These are phyloP conservation scores for Verasper variegatus DNA, from an alignment of 2,113 vertebrate genomes.

Conservation along the genomic window DNA sequence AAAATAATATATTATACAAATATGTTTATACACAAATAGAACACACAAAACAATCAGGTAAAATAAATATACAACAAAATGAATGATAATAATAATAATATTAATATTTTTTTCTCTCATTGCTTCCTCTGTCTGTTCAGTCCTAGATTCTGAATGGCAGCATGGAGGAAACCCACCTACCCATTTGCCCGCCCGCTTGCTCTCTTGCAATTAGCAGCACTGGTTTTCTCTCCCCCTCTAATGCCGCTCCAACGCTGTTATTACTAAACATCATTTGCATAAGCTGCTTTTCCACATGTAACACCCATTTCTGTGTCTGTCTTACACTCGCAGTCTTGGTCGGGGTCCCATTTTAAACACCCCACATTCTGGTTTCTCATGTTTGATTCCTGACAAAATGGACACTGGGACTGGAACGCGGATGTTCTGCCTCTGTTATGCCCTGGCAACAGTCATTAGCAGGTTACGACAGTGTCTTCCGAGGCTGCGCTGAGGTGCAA, in stretches of 20 bases:
- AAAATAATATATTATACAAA: too few species aligned
- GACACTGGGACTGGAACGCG: slow-evolving; percentile 32
- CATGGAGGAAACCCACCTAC: slow-evolving; percentile 51
- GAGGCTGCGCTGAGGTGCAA: slow-evolving; percentile 32
- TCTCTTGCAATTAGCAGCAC: slow-evolving; percentile 67
- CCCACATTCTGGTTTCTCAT: slow-evolving; percentile 6
- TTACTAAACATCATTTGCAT: slow-evolving; percentile 73
- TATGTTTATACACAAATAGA: too few species aligned
- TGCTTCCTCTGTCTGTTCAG: neutral
- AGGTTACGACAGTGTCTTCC: slow-evolving; percentile 30
- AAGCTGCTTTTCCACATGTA: slow-evolving; percentile 72
- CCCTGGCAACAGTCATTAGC: slow-evolving; percentile 36
- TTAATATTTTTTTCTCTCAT: neutral
- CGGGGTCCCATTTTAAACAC: slow-evolving; percentile 45
- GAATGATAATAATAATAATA: too few species aligned
- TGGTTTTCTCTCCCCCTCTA: slow-evolving; percentile 49
- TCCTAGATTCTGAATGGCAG: slow-evolving; percentile 53
- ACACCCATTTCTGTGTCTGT: slow-evolving; percentile 53
- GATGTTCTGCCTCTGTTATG: slow-evolving; percentile 29
- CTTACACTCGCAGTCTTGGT: slow-evolving; percentile 44
- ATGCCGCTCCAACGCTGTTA: slow-evolving; percentile 69
- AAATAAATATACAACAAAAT: too few species aligned
- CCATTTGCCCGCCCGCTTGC: slow-evolving; percentile 46
- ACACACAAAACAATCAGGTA: too few species aligned
- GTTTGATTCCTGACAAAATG: slow-evolving; percentile 39